Conservation (phyloP, 2,888 invertebrate species). For the Lasioglossum figueresi region DNA sequence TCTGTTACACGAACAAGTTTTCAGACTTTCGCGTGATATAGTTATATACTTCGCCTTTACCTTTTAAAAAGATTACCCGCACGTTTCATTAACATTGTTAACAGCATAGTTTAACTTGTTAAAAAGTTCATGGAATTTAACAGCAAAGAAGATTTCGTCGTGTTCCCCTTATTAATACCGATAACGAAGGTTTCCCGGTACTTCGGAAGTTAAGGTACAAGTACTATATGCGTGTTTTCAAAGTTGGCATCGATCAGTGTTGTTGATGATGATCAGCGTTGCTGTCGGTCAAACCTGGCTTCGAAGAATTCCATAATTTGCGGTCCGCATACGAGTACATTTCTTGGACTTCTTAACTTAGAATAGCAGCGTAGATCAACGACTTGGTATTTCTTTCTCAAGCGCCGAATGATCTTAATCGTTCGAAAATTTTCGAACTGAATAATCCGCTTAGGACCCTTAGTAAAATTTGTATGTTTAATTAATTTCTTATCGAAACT, state of each 20-base stretch:
- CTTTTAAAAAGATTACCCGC: conserved; percentile 8
- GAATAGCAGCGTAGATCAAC: not conserved
- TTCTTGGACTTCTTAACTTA: not conserved
- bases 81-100: not conserved
- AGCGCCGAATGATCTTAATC: not conserved
- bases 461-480: not conserved
- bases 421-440: not conserved
- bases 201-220: not conserved
- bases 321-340: not conserved
- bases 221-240: not conserved
- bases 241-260: not conserved
- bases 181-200: not conserved
- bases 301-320: not conserved
- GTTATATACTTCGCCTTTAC: not conserved
- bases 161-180: not conserved
- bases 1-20: conserved; percentile 5
- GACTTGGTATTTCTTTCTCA: not conserved
- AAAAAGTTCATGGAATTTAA: not conserved
- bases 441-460: not conserved
- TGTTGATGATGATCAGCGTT: not conserved
- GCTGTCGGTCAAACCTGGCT: not conserved
- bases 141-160: not conserved
- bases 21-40: not conserved
- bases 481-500: not conserved
- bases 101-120: not conserved